Evolutionary conservation across 2,797 vertebrate genomes (phyloP).

Genomic region (Hemibagrus guttatus): DNA sequence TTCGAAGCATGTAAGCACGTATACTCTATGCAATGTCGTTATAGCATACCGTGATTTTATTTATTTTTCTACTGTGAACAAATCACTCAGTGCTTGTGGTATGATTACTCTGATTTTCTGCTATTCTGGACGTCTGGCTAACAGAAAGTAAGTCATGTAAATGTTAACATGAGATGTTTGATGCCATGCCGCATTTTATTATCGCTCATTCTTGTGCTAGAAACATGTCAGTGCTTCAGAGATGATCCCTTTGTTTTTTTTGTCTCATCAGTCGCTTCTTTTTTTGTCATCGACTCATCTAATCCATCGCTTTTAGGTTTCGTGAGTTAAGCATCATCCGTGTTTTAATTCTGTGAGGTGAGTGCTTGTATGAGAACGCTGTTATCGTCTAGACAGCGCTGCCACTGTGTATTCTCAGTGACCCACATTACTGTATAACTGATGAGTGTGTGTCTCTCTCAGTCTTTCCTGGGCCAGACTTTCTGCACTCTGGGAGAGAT

Average conservation of each 20-base stretch:
- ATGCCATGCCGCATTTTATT: background rate
- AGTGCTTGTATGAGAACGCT: constrained; percentile 27
- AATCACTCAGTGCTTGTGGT: background rate
- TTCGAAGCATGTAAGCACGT: constrained; percentile 88
- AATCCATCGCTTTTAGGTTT: constrained; percentile 55
- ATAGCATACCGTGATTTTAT: background rate
- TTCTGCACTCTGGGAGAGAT: constrained; percentile 95
- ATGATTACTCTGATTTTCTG: constrained; percentile 31
- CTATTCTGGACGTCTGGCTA: constrained; percentile 27
- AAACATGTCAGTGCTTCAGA: constrained; percentile 5
- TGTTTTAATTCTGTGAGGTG: constrained; percentile 51
- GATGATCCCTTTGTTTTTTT: constrained; percentile 6
- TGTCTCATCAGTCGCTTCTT: constrained; percentile 28
- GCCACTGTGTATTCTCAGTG: constrained; percentile 37
- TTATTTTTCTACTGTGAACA: background rate
- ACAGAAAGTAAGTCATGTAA: constrained; percentile 52
- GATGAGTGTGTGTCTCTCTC: constrained; percentile 41
- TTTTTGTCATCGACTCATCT: constrained; percentile 52
- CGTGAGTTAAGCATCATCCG: constrained; percentile 52
- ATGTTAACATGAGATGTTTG: background rate
- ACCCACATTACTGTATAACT: constrained; percentile 41
- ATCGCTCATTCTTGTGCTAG: background rate
- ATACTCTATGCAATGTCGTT: background rate
- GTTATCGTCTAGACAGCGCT: constrained; percentile 42
- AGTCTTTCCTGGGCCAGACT: constrained; percentile 96